Evolutionary conservation across 2,888 invertebrate genomes (phyloP).

Genomic region (Mesochorus sp.): DNA sequence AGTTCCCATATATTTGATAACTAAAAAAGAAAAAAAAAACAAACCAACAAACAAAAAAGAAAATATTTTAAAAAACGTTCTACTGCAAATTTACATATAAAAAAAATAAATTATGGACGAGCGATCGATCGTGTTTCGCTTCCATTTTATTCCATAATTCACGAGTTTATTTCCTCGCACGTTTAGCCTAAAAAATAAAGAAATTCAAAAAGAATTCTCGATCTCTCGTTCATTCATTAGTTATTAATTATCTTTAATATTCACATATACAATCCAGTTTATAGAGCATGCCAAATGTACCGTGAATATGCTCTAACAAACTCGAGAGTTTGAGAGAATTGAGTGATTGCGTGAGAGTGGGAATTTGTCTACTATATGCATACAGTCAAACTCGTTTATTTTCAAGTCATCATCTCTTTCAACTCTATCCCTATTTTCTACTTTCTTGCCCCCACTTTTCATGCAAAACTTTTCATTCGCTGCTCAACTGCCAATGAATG

Average conservation of each 20-base stretch:
- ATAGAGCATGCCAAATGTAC: constrained; percentile 79
- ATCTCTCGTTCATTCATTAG: constrained; percentile 75
- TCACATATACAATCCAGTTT: constrained; percentile 77
- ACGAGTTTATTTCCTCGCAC: not conserved
- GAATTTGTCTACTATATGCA: constrained; percentile 42
- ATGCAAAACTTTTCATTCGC: too few species aligned
- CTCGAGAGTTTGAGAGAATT: constrained; percentile 71
- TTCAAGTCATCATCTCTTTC: too few species aligned
- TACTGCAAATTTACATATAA: constrained; percentile 80
- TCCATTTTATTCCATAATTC: not conserved
- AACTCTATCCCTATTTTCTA: too few species aligned
- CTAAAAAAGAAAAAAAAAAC: constrained; percentile 59
- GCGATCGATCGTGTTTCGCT: constrained; percentile 63
- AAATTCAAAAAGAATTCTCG: constrained; percentile 52
- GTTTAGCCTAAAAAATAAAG: not conserved
- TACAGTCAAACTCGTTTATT: too few species aligned
- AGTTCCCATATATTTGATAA: constrained; percentile 65
- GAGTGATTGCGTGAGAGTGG: constrained; percentile 51
- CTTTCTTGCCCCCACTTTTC: too few species aligned
- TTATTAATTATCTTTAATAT: constrained; percentile 77
- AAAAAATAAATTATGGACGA: constrained; percentile 69
- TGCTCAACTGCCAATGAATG: too few species aligned
- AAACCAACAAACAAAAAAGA: constrained; percentile 19
- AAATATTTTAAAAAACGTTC: constrained; percentile 77
- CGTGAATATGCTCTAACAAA: constrained; percentile 80